Evolutionary conservation across 2,797 vertebrate species (phyloP).

Genomic region (Sebastes umbrosus): DNA sequence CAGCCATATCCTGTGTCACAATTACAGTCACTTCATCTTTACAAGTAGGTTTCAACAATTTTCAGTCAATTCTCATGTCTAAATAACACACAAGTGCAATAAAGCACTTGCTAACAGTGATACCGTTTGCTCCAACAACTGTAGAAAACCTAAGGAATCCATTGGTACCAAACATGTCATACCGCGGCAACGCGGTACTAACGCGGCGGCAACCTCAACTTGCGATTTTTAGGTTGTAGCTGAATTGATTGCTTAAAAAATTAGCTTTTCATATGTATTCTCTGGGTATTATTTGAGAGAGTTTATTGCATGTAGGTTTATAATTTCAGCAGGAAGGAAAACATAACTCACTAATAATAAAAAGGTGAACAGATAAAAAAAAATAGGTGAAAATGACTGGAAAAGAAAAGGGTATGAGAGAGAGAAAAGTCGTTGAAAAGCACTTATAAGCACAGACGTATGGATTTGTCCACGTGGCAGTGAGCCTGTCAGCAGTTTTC

Average conservation of each 20-base stretch:
- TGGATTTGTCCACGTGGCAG: slow-evolving; percentile 42
- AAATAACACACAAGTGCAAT: not conserved
- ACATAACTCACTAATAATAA: not conserved
- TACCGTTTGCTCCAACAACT: not conserved
- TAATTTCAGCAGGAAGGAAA: not conserved
- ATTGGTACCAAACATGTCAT: no score
- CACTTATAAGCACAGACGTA: slow-evolving; percentile 18
- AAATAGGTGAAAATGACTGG: not conserved
- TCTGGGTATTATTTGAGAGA: not conserved
- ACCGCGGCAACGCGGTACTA: no score
- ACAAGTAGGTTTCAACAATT: not conserved
- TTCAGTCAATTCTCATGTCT: not conserved
- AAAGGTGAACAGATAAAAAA: not conserved
- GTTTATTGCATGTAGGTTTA: not conserved
- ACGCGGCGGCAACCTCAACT: no score
- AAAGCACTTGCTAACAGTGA: not conserved
- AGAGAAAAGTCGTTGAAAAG: not conserved
- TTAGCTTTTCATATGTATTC: not conserved
- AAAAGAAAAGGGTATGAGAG: not conserved
- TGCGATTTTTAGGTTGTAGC: no score
- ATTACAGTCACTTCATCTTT: not conserved
- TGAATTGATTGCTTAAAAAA: not conserved
- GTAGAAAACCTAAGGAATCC: no score
- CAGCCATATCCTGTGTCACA: not conserved
- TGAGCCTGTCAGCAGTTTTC: slow-evolving; percentile 57